A percentile compares a stretch with the other conserved stretches of the same genome.
Conservation (phyloP, 1,140 invertebrate genomes). For the Papilio machaon region DNA sequence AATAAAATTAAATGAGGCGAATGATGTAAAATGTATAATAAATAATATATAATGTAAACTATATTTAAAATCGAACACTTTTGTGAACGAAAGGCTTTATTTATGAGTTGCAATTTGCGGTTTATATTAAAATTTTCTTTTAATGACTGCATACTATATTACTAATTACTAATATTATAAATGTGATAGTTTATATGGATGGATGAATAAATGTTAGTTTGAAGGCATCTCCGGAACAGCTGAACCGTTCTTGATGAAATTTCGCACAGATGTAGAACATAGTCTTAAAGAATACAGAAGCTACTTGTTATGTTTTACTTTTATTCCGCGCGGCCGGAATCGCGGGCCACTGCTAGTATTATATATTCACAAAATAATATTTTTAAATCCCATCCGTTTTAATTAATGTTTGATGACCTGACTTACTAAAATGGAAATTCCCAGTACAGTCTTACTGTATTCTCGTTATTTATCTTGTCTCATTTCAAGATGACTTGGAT, state of each 20-base stretch:
- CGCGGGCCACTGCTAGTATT: too few species aligned
- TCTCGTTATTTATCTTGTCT: not conserved
- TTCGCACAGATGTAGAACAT: too few species aligned
- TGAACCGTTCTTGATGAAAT: too few species aligned
- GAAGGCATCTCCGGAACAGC: too few species aligned
- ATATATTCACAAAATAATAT: not conserved
- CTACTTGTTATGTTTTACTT: too few species aligned
- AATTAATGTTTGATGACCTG: not conserved
- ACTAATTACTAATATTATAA: too few species aligned
- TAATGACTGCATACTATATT: not conserved
- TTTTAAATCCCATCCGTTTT: not conserved
- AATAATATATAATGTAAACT: too few species aligned
- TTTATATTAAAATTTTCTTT: not conserved
- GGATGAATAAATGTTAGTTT: too few species aligned
- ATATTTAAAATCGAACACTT: not conserved
- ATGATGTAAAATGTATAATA: not conserved
- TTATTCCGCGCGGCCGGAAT: too few species aligned
- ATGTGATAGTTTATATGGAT: too few species aligned
- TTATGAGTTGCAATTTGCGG: not conserved
- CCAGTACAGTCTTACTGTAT: not conserved
- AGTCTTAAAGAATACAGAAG: too few species aligned
- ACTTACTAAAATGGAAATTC: not conserved
- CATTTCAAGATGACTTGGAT: not conserved
- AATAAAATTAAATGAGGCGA: slow-evolving; percentile 2
- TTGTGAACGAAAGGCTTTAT: not conserved